Conservation (phyloP, 2,888 invertebrate genomes). For the Cylloceria caligata region DNA sequence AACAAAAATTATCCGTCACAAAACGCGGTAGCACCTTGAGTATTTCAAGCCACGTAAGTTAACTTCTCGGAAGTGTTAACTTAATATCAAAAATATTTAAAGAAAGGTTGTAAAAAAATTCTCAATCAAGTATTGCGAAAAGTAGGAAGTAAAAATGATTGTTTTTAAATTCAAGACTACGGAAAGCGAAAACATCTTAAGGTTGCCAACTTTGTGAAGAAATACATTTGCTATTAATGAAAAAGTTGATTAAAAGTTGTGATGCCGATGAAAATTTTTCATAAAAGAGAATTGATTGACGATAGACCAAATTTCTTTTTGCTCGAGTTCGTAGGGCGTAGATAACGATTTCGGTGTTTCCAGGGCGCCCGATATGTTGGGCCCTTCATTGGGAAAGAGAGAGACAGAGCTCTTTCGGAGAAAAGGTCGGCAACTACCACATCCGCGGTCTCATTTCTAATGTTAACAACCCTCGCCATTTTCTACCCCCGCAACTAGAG, state of each 20-base stretch:
- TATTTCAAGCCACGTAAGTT: too few species aligned
- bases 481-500: constrained; percentile 59
- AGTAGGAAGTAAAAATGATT: neutral
- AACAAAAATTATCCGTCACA: too few species aligned
- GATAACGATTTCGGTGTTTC: neutral
- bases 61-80: too few species aligned
- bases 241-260: neutral
- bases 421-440: constrained; percentile 33
- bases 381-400: neutral
- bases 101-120: too few species aligned
- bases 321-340: neutral
- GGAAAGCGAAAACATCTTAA: neutral
- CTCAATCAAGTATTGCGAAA: neutral
- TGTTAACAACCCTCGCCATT: constrained; percentile 77
- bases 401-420: constrained; percentile 25
- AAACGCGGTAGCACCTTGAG: too few species aligned
- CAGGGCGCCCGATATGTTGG: neutral
- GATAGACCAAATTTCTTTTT: neutral
- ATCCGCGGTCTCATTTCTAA: constrained; percentile 69
- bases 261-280: neutral
- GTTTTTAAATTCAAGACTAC: neutral
- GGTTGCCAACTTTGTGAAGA: neutral
- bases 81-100: too few species aligned
- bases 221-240: neutral
- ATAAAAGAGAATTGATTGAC: neutral